Percentiles rank a stretch among this genome's conserved stretches.
These are phyloP conservation scores for Gerosis bhagava DNA, from an alignment of 2,888 invertebrate species.

Conservation along the genomic window DNA sequence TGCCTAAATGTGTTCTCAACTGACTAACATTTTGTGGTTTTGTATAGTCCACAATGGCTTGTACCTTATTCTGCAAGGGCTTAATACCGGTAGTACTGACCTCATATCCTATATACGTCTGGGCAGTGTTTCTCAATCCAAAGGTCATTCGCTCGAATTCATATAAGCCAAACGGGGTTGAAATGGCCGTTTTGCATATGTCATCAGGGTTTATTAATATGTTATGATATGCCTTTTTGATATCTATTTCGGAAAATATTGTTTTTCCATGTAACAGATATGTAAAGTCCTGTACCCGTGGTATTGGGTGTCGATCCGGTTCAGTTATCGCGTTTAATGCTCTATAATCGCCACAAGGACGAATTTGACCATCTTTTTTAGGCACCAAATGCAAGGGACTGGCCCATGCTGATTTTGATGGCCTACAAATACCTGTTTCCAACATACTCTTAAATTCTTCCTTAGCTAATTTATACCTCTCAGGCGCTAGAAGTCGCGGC, in stretches of 20 bases:
- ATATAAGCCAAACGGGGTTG: slow-evolving; percentile 4
- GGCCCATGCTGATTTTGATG: slow-evolving; percentile 12
- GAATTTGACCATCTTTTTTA: slow-evolving; percentile 26
- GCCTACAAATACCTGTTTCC: slow-evolving; percentile 6
- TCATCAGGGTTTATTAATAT: slow-evolving; percentile 22
- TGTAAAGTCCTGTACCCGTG: slow-evolving; percentile 28
- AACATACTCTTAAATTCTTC: slow-evolving; percentile 6
- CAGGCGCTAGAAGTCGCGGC: slow-evolving; percentile 5
- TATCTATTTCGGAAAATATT: slow-evolving; percentile 30
- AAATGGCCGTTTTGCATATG: slow-evolving; percentile 28
- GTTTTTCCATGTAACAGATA: slow-evolving; percentile 19
- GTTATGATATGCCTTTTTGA: slow-evolving; percentile 33
- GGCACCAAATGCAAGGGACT: not conserved
- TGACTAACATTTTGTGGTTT: slow-evolving; percentile 30
- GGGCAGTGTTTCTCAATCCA: slow-evolving; percentile 37
- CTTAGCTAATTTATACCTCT: not conserved
- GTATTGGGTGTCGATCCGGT: slow-evolving; percentile 37
- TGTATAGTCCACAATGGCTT: slow-evolving; percentile 21
- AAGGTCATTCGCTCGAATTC: slow-evolving; percentile 1
- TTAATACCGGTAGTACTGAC: slow-evolving; percentile 23
- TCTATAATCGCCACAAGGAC: slow-evolving; percentile 54
- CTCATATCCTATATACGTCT: slow-evolving; percentile 36
- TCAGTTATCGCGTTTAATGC: slow-evolving; percentile 44
- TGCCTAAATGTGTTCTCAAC: slow-evolving; percentile 32
- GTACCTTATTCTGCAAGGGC: slow-evolving; percentile 2